Evolutionary conservation across 2,797 vertebrate species (phyloP), one percentile per base, ranked within the genome.

Genomic region (Cetoscarus ocellatus): DNA sequence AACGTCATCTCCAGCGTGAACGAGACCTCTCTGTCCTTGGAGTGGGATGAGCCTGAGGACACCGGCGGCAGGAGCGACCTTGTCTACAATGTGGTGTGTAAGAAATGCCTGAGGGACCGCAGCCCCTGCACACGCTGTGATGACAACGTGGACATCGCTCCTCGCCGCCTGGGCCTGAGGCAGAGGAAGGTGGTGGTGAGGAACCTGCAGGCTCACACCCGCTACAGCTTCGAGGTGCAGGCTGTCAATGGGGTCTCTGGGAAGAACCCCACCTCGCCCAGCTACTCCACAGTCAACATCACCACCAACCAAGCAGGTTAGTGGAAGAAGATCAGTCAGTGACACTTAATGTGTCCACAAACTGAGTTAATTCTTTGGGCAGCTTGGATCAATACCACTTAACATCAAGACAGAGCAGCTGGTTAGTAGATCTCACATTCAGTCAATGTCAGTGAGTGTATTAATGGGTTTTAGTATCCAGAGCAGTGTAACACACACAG

Each of bases 141-240:
- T 3, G 97, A 99, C 94, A 98, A 99, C 8, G 98, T 99, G 89
- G 97, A 98, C 91, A 96, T 99, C 7, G 95, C 96, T 8, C 98
- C 98, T 0, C 97, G 98, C 56, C 94, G 97, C 65, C 94, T 99
- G n/a, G 98, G 98, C 73, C 94, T 99, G 83, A 94, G 95, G 0
- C 96, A 97, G 86, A 93, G 93, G 71, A 95, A 93, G 75, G 97
- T 99, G 70, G 97, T 97, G 70, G 95, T 99, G 91, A 96, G 97
- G 88, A 98, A 98, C 61, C 95, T 99, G 82, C 95, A 98, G 93
- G 98, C 98, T 27, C 98, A 99, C 91, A 99, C 97, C 0, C 97
- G 96, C 86, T 99, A 99, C 91, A 98, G 97, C 82, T 99, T 99
- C 0, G 98, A 99, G 94, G 95, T 99, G 87, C 98, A 99, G 86